Evolutionary conservation across 2,888 invertebrate genomes (phyloP), one percentile per base, ranked within the genome.

Genomic region (Drosophila ustulata): DNA sequence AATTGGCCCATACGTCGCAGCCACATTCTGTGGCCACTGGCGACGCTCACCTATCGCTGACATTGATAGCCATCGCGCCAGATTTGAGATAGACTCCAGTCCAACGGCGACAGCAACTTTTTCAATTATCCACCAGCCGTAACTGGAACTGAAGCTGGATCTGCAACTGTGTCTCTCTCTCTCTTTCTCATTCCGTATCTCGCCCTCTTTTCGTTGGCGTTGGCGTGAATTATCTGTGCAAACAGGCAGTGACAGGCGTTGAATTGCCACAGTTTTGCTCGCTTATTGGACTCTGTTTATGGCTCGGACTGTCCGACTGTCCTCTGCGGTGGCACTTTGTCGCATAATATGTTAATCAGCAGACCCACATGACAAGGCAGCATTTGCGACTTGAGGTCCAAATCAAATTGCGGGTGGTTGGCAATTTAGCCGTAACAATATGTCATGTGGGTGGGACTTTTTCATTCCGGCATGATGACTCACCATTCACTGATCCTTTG

Each of bases 331-430:
- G 88, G 84, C 86, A 80, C 69, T 89, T 85, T 87, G 89, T 84
- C 89, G 88, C 88, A 82, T 82, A 84, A 86, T 89, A 85, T 89
- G 89, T 85, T 89, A 89, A 87, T 87, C 85, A 88, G 81, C 59
- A 50, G 51, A 65, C 57, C 73, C 78, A 80, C 82, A 89, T 87
- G 88, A 82, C 82, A 71, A 58, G 53, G 53, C 63, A 67, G 59
- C 64, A 68, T 66, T 75, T 71, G 52, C 18, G 30, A 39, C 65
- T 47, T 66, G 65, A 63, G 62, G 25, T 59, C 50, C 70, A 55
- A 55, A 77, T 53, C 41, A 62, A 73, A 77, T 79, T 83, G 83
- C 74, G 80, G 80, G 70, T 68, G 77, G 79, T 37, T 37, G 37
- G 41, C 65, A 71, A 84, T 63, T 45, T 53, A 32, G 41, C 8